A percentile compares a stretch with the other conserved stretches of the same genome.
Conservation (phyloP, 2,113 vertebrate genomes). For the Tachycineta bicolor region DNA sequence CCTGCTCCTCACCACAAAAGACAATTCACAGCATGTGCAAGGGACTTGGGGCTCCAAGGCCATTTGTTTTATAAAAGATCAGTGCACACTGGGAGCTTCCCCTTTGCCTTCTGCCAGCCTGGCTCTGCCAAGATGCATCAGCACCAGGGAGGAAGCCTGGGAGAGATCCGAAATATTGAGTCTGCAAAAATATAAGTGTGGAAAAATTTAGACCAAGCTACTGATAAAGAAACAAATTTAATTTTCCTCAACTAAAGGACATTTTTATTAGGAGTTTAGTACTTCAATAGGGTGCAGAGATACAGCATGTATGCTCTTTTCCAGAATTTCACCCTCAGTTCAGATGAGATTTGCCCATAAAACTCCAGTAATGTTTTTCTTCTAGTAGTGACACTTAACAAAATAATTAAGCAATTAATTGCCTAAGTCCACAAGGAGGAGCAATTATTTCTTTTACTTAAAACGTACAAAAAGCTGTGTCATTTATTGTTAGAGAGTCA, state of each 20-base stretch:
- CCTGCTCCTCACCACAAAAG: neutral
- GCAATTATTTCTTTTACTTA: conserved; percentile 52
- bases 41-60: neutral
- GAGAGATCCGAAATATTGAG: neutral
- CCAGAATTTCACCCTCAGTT: conserved; percentile 25
- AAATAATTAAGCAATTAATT: conserved; percentile 66
- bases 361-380: conserved; percentile 51
- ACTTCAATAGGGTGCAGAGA: neutral
- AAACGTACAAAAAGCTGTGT: conserved; percentile 49
- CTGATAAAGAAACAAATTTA: neutral
- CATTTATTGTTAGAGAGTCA: conserved; percentile 42
- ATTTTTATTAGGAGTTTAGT: conserved; percentile 29
- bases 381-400: conserved; percentile 54
- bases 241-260: neutral
- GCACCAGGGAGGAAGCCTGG: fast-evolving
- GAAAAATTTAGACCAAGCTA: neutral
- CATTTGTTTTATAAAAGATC: neutral
- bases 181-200: neutral
- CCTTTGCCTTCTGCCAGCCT: neutral
- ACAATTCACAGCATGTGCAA: neutral
- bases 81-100: fast-evolving
- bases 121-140: neutral
- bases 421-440: conserved; percentile 40
- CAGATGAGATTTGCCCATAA: conserved; percentile 27
- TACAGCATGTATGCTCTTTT: neutral